Evolutionary conservation across 2,888 invertebrate genomes (phyloP).

Genomic region (Stenodera caucasica): DNA sequence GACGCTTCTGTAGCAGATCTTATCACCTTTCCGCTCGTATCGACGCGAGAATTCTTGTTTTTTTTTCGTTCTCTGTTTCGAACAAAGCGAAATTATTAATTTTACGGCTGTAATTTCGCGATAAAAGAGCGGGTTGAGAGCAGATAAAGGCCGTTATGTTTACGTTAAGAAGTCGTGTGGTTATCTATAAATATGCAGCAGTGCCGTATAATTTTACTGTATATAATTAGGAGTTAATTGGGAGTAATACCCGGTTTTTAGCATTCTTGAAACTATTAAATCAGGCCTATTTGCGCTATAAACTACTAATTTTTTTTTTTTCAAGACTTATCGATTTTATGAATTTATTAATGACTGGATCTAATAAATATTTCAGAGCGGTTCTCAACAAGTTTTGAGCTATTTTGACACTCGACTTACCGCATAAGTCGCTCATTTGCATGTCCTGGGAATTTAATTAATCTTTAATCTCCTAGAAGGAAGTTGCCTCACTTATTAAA

Average conservation of each 20-base stretch:
- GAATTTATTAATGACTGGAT: neutral
- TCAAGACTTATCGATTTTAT: neutral
- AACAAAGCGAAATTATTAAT: too few relatives aligned
- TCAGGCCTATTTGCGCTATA: neutral
- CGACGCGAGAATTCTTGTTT: too few relatives aligned
- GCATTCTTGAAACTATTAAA: neutral
- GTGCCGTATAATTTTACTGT: neutral
- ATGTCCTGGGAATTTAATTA: conserved; percentile 26
- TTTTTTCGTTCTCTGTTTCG: too few relatives aligned
- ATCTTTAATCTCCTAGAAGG: conserved; percentile 25
- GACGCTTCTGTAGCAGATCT: neutral
- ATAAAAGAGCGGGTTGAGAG: neutral
- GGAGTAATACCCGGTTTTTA: neutral
- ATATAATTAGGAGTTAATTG: neutral
- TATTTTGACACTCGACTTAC: neutral
- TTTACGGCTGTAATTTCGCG: too few relatives aligned
- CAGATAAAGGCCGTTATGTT: neutral
- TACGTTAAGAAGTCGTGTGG: neutral
- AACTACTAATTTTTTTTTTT: too few relatives aligned
- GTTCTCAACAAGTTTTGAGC: neutral
- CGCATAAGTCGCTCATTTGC: conserved; percentile 18
- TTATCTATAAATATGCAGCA: conserved; percentile 1
- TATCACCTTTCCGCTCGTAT: neutral
- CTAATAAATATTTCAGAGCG: neutral
- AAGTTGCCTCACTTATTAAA: conserved; percentile 26